Evolutionary conservation across 2,888 invertebrate genomes (phyloP).

Genomic region (Ernsta delagoae): DNA sequence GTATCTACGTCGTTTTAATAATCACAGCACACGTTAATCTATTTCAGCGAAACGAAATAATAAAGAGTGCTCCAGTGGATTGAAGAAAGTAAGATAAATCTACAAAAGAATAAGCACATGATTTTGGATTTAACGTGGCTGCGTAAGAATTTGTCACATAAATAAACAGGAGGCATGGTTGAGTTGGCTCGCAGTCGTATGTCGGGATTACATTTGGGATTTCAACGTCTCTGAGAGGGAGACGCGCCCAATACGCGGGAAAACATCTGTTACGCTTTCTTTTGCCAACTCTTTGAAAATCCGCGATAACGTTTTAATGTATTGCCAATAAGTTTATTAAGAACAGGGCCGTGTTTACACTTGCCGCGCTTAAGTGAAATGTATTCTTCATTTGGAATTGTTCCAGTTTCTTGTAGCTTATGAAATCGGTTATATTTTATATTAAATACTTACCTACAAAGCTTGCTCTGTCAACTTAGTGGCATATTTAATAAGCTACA

Average conservation of each 20-base stretch:
- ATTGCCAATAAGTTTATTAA: slow-evolving; percentile 44
- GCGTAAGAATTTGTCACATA: slow-evolving; percentile 81
- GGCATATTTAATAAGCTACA: too few species aligned
- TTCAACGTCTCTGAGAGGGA: slow-evolving; percentile 61
- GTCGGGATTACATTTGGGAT: slow-evolving; percentile 80
- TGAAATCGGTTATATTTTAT: background rate
- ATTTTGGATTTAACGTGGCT: slow-evolving; percentile 72
- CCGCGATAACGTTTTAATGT: slow-evolving; percentile 48
- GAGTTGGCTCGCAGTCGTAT: slow-evolving; percentile 74
- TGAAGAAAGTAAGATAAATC: slow-evolving; percentile 52
- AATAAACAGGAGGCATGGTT: slow-evolving; percentile 78
- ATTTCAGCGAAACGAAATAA: slow-evolving; percentile 26
- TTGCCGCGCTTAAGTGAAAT: slow-evolving; percentile 11
- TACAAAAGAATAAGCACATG: slow-evolving; percentile 62
- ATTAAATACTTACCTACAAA: too few species aligned
- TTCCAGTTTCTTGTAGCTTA: slow-evolving; percentile 10
- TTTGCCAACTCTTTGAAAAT: slow-evolving; percentile 65
- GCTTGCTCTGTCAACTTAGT: background rate
- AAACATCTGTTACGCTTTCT: slow-evolving; percentile 80
- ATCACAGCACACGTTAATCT: background rate
- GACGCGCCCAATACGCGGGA: slow-evolving; percentile 69
- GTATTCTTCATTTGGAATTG: background rate
- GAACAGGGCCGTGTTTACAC: slow-evolving; percentile 41
- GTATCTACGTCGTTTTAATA: background rate
- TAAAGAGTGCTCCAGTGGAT: slow-evolving; percentile 35